These are phyloP conservation scores for Papilio xuthus DNA, from an alignment of 1,140 invertebrate species.

Conservation along the genomic window DNA sequence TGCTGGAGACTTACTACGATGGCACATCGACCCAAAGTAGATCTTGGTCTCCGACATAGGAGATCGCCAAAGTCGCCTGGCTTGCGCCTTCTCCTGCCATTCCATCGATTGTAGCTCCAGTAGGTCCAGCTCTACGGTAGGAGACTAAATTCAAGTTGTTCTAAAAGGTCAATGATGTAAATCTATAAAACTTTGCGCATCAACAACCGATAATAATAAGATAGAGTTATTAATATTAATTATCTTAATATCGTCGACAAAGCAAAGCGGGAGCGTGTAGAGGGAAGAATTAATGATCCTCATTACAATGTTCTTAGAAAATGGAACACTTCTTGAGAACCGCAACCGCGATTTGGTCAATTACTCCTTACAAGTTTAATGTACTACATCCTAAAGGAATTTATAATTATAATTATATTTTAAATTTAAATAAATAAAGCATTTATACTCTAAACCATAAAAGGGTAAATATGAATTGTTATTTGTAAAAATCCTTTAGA, in stretches of 20 bases:
- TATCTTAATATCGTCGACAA: conserved; percentile 9
- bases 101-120: too few species aligned
- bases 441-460: too few species aligned
- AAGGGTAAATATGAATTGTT: too few species aligned
- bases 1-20: too few species aligned
- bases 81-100: too few species aligned
- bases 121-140: too few species aligned
- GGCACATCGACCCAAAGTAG: too few species aligned
- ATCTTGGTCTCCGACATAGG: too few species aligned
- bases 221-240: background rate
- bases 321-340: background rate
- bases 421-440: background rate
- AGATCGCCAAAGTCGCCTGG: too few species aligned
- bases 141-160: background rate
- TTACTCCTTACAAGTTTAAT: conserved; percentile 13
- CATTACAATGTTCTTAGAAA: conserved; percentile 12
- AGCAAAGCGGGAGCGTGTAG: background rate
- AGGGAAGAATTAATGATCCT: conserved; percentile 11
- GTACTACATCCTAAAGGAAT: background rate
- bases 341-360: background rate
- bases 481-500: too few species aligned
- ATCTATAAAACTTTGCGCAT: background rate
- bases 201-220: background rate
- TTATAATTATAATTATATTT: background rate
- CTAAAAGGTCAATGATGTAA: background rate